Conservation (phyloP, 23 tunicate genomes). For the Botrylloides violaceus region DNA sequence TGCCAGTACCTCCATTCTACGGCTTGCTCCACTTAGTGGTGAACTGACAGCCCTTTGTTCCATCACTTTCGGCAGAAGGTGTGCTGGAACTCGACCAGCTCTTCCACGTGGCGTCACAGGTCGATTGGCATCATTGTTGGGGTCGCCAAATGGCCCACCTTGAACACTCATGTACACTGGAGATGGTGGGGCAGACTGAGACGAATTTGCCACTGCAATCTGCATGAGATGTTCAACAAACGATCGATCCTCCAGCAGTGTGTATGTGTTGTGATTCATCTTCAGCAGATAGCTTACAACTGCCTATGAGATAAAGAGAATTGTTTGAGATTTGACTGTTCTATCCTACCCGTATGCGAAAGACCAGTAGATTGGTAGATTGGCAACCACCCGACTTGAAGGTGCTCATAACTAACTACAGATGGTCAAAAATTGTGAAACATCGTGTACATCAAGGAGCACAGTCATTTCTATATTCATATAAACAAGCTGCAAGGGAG, state of each 20-base stretch:
- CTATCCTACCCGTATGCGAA: too few species aligned
- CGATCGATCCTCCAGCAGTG: slow-evolving; percentile 72
- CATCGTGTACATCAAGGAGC: too few species aligned
- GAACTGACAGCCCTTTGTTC: not conserved
- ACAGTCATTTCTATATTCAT: too few species aligned
- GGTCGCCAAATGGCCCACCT: not conserved
- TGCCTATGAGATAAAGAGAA: slow-evolving; percentile 36
- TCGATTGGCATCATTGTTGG: not conserved
- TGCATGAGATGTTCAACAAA: slow-evolving; percentile 72
- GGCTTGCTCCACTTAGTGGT: not conserved
- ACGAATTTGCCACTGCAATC: slow-evolving; percentile 43
- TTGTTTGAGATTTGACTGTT: too few species aligned
- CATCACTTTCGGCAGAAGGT: slow-evolving; percentile 11
- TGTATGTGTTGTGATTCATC: slow-evolving; percentile 56
- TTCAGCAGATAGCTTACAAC: slow-evolving; percentile 73
- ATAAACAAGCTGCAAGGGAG: too few species aligned
- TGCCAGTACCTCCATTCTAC: slow-evolving; percentile 64
- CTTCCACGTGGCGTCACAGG: slow-evolving; percentile 20
- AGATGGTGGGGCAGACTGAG: slow-evolving; percentile 8
- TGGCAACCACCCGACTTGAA: too few species aligned
- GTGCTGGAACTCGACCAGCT: slow-evolving; percentile 28
- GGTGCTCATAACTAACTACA: too few species aligned
- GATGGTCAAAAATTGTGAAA: too few species aligned
- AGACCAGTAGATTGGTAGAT: too few species aligned
- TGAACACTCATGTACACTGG: slow-evolving; percentile 10